phyloP scores from a whole-genome alignment of 2,888 invertebrate species.

The Boloria euphrosyne region DNA sequence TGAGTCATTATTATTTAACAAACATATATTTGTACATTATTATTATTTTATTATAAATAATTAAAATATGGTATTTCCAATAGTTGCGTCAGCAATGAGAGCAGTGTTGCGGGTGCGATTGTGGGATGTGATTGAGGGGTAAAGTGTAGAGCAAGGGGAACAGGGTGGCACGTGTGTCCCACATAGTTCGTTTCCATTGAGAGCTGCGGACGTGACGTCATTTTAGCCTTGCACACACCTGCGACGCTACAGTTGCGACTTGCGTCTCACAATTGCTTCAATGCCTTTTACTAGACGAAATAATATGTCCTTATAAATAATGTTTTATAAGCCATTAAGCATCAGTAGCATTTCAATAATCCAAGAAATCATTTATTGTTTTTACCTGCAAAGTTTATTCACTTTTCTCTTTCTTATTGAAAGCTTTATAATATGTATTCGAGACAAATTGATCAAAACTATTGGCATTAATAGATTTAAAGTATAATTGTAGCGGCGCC shows the following conservation, averaged over 20 bases:
- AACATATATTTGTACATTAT: too few relatives aligned
- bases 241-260: slow-evolving; percentile 45
- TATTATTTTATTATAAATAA: slow-evolving; percentile 41
- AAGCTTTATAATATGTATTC: too few relatives aligned
- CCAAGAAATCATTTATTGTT: too few relatives aligned
- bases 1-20: slow-evolving; percentile 62
- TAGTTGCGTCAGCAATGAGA: slow-evolving; percentile 78
- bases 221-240: slow-evolving; percentile 62
- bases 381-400: too few relatives aligned
- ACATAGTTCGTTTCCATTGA: slow-evolving; percentile 73
- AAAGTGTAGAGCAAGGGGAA: slow-evolving; percentile 44
- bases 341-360: too few relatives aligned
- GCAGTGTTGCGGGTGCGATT: slow-evolving; percentile 60
- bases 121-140: slow-evolving; percentile 41
- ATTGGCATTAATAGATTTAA: slow-evolving; percentile 52
- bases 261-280: slow-evolving; percentile 2
- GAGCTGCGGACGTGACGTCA: slow-evolving; percentile 69
- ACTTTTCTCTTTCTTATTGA: too few relatives aligned
- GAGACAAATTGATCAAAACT: slow-evolving; percentile 4
- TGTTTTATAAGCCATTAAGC: not conserved
- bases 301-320: not conserved
- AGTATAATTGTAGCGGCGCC: slow-evolving; percentile 64
- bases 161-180: slow-evolving; percentile 75
- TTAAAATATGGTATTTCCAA: slow-evolving; percentile 76
- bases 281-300: not conserved